A percentile compares a stretch with the other conserved stretches of the same genome.
Evolutionary conservation across 2,888 invertebrate genomes (phyloP).

Genomic region (Thereva nobilitata): DNA sequence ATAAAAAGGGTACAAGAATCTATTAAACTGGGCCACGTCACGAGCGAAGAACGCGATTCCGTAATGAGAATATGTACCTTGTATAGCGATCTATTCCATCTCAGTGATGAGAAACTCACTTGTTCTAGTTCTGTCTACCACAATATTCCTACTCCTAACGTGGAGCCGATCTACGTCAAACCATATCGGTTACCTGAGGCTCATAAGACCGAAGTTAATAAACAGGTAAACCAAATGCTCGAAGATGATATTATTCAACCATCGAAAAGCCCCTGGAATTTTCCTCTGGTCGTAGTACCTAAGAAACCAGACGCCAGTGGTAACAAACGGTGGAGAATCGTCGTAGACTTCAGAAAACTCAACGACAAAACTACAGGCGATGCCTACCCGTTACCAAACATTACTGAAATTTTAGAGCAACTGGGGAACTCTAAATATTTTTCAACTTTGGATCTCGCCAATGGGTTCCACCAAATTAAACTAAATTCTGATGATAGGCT

Average conservation of each 20-base stretch:
- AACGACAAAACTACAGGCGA: slow-evolving; percentile 53
- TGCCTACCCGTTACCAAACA: slow-evolving; percentile 51
- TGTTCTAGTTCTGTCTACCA: slow-evolving; percentile 2
- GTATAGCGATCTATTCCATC: slow-evolving; percentile 48
- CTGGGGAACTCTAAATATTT: slow-evolving; percentile 52
- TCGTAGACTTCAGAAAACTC: slow-evolving; percentile 53
- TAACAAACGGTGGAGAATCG: slow-evolving; percentile 49
- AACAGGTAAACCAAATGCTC: slow-evolving; percentile 46
- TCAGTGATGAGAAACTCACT: slow-evolving; percentile 12
- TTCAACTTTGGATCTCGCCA: slow-evolving; percentile 51
- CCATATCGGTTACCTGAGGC: slow-evolving; percentile 20
- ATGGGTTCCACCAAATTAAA: slow-evolving; percentile 53
- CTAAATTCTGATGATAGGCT: slow-evolving; percentile 46
- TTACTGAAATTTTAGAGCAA: slow-evolving; percentile 51
- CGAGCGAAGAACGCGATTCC: slow-evolving; percentile 45
- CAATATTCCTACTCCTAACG: neutral
- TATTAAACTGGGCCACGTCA: slow-evolving; percentile 42
- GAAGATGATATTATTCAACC: slow-evolving; percentile 45
- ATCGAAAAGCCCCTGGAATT: neutral
- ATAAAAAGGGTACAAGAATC: slow-evolving; percentile 12
- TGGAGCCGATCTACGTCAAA: neutral
- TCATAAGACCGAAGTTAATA: slow-evolving; percentile 35
- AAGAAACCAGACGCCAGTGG: slow-evolving; percentile 49
- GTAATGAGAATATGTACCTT: slow-evolving; percentile 45
- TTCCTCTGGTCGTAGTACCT: slow-evolving; percentile 45